Evolutionary conservation across 2,888 invertebrate species (phyloP), one percentile per base, ranked within the genome.

Genomic region (Noctua pronuba): DNA sequence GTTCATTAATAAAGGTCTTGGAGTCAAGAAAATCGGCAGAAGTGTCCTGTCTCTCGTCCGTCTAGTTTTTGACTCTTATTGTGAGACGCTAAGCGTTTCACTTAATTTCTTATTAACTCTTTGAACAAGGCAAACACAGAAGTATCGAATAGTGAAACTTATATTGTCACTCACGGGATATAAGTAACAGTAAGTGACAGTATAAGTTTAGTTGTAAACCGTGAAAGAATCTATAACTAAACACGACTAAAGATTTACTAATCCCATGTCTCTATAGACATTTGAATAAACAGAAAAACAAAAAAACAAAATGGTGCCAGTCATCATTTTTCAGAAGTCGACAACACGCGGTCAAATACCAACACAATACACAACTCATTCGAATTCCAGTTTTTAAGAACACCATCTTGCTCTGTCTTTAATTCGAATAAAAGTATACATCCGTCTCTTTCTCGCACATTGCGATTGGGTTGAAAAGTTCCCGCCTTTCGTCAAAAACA

Each of bases 401-500:
- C 31, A 69, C 58, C 64, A 60, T 69, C 82, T 77, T 71, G 64
- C 86, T 80, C 92, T 84, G 86, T 91, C 88, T 88, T 88, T 85
- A 73, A 86, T 79, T 80, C 75, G 77, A 77, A 82, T 77, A 88
- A 86, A 90, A 88, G 72, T 79, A 84, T 83, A 3, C 77, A 31
- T 52, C 85, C 64, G 35, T 92, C 93, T 85, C 91, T 73, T 70
- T 94, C 91, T 52, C 67, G 44, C 93, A 70, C 58, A 77, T 38
- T 16, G 46, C 80, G 89, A 94, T 94, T 94, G 94, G 94, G 77
- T 82, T 87, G 91, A 94, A 94, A 93, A 93, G 88, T 93, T 92
- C 87, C 90, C 94, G 93, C 94, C 94, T 93, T 89, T 90, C 89
- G 90, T 82, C 84, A 86, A 91, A 91, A 91, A 94, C 94, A 94